These are phyloP conservation scores for Symphodus melops DNA, from an alignment of 2,113 vertebrate species.

Conservation along the genomic window DNA sequence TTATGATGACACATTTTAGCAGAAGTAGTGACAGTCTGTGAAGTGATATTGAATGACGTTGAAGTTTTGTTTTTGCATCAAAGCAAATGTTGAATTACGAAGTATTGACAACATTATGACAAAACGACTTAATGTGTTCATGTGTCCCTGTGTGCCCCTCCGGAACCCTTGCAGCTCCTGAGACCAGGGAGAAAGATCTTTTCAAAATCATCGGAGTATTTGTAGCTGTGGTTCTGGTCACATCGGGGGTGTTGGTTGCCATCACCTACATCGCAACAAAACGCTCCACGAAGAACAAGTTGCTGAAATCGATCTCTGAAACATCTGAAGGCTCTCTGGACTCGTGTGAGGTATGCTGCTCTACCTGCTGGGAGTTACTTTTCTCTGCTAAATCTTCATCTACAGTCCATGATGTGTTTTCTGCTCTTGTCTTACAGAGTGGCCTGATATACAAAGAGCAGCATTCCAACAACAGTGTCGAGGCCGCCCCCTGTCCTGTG, in stretches of 20 bases:
- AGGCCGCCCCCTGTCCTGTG: not conserved
- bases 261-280: conserved; percentile 56
- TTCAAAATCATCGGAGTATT: not conserved
- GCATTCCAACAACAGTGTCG: not conserved
- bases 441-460: conserved; percentile 13
- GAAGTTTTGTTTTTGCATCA: no score
- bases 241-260: conserved; percentile 1
- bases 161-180: not conserved
- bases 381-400: not conserved
- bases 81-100: not conserved
- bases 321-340: not conserved
- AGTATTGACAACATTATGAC: not conserved
- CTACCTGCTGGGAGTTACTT: not conserved
- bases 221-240: not conserved
- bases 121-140: no score
- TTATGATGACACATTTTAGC: no score
- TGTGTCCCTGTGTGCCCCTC: not conserved
- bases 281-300: conserved; percentile 18
- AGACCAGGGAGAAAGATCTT: rapidly evolving
- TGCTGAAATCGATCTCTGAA: not conserved
- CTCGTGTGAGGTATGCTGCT: conserved; percentile 35
- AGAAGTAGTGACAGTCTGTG: no score
- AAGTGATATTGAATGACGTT: no score
- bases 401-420: not conserved
- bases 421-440: conserved; percentile 18